These are phyloP conservation scores for Cynodonichthys magdalenae DNA, from an alignment of 2,797 vertebrate species.

Conservation along the genomic window DNA sequence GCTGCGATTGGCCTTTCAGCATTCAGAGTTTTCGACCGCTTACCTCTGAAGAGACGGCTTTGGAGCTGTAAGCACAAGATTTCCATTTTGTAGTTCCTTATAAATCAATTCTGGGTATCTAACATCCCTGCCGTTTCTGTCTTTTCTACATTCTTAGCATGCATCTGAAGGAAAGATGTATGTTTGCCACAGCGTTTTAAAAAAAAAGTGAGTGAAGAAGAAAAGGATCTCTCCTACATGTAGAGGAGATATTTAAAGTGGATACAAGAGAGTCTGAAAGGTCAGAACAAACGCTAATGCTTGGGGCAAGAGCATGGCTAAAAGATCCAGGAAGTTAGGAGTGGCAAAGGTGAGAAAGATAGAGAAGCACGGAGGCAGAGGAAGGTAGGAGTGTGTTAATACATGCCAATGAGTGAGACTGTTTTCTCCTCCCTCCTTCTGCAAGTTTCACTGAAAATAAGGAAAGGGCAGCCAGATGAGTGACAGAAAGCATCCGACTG, in stretches of 20 bases:
- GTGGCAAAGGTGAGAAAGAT: slow-evolving; percentile 43
- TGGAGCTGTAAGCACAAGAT: slow-evolving; percentile 49
- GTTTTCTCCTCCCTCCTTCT: slow-evolving; percentile 10
- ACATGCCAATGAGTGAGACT: slow-evolving; percentile 40
- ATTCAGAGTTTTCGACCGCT: slow-evolving; percentile 42
- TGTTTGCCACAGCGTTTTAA: slow-evolving; percentile 28
- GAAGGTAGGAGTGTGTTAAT: slow-evolving; percentile 31
- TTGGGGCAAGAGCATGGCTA: slow-evolving; percentile 22
- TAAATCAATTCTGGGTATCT: slow-evolving; percentile 54
- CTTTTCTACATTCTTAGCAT: slow-evolving; percentile 42
- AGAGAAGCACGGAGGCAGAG: slow-evolving; percentile 18
- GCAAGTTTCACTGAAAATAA: slow-evolving; percentile 55
- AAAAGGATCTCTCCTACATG: slow-evolving; percentile 11
- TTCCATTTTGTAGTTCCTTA: slow-evolving; percentile 50
- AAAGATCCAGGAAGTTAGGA: slow-evolving; percentile 43
- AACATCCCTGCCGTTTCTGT: slow-evolving; percentile 34
- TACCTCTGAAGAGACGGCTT: slow-evolving; percentile 40
- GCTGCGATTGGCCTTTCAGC: slow-evolving; percentile 33
- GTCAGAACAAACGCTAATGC: slow-evolving; percentile 46
- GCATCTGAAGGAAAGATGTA: slow-evolving; percentile 31
- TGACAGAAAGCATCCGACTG: slow-evolving; percentile 41
- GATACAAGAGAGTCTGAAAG: slow-evolving; percentile 40
- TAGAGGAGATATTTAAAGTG: slow-evolving; percentile 41
- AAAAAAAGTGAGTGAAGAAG: slow-evolving; percentile 28
- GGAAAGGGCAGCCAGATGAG: slow-evolving; percentile 66